A percentile compares a stretch with the other conserved stretches of the same genome.
Conservation (phyloP, 2,797 vertebrate genomes). For the Setipinna tenuifilis region DNA sequence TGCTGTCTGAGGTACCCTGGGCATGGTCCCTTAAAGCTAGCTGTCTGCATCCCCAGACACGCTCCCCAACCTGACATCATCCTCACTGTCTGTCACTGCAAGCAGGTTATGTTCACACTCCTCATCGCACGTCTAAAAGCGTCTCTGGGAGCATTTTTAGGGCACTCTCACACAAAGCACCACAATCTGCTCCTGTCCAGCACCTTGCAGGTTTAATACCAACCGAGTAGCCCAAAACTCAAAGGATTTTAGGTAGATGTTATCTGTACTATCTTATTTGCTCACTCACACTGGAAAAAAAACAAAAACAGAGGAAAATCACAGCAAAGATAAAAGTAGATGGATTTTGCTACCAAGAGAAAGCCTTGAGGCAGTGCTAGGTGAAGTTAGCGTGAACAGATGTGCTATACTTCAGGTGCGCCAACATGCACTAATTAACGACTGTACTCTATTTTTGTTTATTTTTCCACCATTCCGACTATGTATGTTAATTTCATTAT, state of each 20-base stretch:
- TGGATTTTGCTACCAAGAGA: constrained; percentile 30
- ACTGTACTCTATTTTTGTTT: background rate
- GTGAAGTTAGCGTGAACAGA: constrained; percentile 33
- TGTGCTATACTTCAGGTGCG: constrained; percentile 28
- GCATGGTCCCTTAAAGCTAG: background rate
- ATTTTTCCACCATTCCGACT: background rate
- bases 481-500: background rate
- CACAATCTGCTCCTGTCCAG: background rate
- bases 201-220: background rate
- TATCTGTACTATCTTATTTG: background rate
- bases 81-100: background rate
- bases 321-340: constrained; percentile 16
- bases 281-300: background rate
- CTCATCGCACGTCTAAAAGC: background rate
- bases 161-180: background rate
- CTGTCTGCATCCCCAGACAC: background rate
- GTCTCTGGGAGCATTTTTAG: background rate
- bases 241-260: background rate
- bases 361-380: constrained; percentile 43
- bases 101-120: background rate
- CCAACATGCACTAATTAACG: constrained; percentile 40
- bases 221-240: background rate
- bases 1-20: background rate
- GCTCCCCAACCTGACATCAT: background rate
- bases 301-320: background rate